A percentile compares a stretch with the other conserved stretches of the same genome.
Conservation (phyloP, 37 sponge, comb jelly and placozoan genomes). For the Theonella swinhoei region DNA sequence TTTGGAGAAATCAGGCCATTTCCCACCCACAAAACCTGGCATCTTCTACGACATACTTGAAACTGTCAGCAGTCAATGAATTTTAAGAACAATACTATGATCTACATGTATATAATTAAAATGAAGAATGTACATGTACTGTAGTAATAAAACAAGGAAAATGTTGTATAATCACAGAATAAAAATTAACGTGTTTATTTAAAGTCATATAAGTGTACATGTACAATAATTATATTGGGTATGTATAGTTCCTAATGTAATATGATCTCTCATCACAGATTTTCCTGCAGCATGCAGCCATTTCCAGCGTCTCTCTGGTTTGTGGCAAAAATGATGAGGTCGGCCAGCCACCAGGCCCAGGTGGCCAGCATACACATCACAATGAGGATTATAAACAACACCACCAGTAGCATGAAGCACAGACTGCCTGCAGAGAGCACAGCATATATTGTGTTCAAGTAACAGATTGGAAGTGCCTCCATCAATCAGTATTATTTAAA, state of each 20-base stretch:
- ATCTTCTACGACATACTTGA: conserved; percentile 46
- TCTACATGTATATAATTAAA: background rate
- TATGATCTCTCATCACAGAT: no score
- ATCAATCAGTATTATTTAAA: no score
- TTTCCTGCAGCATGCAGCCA: conserved; percentile 59
- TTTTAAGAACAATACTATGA: background rate
- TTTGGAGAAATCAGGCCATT: conserved; percentile 13
- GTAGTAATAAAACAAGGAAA: no score
- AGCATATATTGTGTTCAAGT: conserved; percentile 19
- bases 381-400: conserved; percentile 15
- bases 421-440: conserved; percentile 51
- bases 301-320: conserved; percentile 70
- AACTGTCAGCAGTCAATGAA: background rate
- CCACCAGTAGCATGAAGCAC: conserved; percentile 21
- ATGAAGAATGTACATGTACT: background rate
- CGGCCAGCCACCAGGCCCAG: conserved; percentile 83
- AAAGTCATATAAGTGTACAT: no score
- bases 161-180: no score
- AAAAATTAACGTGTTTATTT: no score
- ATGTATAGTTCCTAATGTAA: no score
- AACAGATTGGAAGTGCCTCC: no score
- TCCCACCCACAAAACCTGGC: conserved; percentile 23
- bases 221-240: no score
- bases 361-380: conserved; percentile 23
- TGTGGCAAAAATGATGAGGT: conserved; percentile 74